These are phyloP conservation scores for Esox masquinongy DNA, from an alignment of 2,797 vertebrate genomes.

Conservation along the genomic window DNA sequence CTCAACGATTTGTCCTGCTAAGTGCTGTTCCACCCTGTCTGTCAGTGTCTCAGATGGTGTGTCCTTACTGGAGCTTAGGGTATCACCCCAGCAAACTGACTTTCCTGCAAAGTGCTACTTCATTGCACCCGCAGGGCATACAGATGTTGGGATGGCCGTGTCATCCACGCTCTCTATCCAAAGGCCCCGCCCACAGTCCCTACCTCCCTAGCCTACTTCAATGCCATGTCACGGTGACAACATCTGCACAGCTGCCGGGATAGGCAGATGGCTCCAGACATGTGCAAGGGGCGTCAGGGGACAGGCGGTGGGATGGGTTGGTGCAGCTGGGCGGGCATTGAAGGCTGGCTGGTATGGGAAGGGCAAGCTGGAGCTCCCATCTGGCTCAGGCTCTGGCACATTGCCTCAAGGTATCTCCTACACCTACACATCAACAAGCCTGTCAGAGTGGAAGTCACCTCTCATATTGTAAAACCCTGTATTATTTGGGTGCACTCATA, in stretches of 20 bases:
- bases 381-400: slow-evolving; percentile 67
- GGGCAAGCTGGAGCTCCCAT: slow-evolving; percentile 68
- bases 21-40: slow-evolving; percentile 38
- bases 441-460: slow-evolving; percentile 72
- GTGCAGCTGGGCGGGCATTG: neutral
- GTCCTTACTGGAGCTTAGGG: slow-evolving; percentile 27
- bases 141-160: slow-evolving; percentile 67
- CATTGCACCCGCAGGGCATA: slow-evolving; percentile 62
- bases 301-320: slow-evolving; percentile 44
- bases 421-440: slow-evolving; percentile 59
- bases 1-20: slow-evolving; percentile 22
- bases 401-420: slow-evolving; percentile 61
- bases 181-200: too few species aligned
- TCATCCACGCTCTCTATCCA: slow-evolving; percentile 3
- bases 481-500: slow-evolving; percentile 45
- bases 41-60: slow-evolving; percentile 34
- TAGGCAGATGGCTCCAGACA: slow-evolving; percentile 56
- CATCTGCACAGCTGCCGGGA: slow-evolving; percentile 68
- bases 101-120: slow-evolving; percentile 59
- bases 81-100: slow-evolving; percentile 50
- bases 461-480: slow-evolving; percentile 48
- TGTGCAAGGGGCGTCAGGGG: slow-evolving; percentile 52
- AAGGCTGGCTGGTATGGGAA: slow-evolving; percentile 48
- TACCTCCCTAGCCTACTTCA: slow-evolving; percentile 23
- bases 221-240: slow-evolving; percentile 53